These are phyloP conservation scores for Automeris io DNA, from an alignment of 2,888 invertebrate species.

Conservation along the genomic window DNA sequence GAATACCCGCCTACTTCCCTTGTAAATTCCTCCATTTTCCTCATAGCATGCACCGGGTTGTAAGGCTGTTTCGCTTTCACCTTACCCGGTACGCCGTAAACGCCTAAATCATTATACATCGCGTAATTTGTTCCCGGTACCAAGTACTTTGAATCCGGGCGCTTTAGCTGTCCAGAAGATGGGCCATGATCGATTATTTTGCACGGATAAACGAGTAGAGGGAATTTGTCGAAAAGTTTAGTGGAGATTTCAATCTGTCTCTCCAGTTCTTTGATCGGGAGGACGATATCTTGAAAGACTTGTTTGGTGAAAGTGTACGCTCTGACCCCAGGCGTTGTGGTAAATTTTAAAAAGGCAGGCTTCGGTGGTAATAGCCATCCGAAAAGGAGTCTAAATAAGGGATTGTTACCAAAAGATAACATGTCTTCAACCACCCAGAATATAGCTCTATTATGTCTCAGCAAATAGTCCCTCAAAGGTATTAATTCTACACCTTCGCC, in stretches of 20 bases:
- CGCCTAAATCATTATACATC: constrained; percentile 83
- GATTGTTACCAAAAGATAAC: constrained; percentile 83
- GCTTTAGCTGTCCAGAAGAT: constrained; percentile 74
- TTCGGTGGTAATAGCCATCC: constrained; percentile 84
- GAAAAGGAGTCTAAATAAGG: constrained; percentile 77
- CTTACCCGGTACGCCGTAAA: constrained; percentile 82
- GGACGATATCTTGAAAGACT: constrained; percentile 83
- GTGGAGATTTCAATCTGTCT: constrained; percentile 78
- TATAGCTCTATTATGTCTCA: constrained; percentile 81
- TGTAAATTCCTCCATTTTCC: constrained; percentile 83
- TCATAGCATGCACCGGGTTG: constrained; percentile 80
- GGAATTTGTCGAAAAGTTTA: constrained; percentile 80
- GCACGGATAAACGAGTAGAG: constrained; percentile 83
- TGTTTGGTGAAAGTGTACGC: constrained; percentile 83
- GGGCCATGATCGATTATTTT: constrained; percentile 80
- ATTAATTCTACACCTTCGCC: constrained; percentile 77
- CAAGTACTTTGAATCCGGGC: constrained; percentile 74
- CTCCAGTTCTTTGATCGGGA: constrained; percentile 80
- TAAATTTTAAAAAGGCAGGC: constrained; percentile 83
- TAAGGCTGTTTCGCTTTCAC: constrained; percentile 78
- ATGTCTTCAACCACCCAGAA: constrained; percentile 86
- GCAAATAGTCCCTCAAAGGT: constrained; percentile 79
- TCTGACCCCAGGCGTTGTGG: constrained; percentile 81
- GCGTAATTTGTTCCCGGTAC: constrained; percentile 81
- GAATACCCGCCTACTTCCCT: constrained; percentile 81